Evolutionary conservation across 2,888 invertebrate species (phyloP).

Genomic region (Meta bourneti): DNA sequence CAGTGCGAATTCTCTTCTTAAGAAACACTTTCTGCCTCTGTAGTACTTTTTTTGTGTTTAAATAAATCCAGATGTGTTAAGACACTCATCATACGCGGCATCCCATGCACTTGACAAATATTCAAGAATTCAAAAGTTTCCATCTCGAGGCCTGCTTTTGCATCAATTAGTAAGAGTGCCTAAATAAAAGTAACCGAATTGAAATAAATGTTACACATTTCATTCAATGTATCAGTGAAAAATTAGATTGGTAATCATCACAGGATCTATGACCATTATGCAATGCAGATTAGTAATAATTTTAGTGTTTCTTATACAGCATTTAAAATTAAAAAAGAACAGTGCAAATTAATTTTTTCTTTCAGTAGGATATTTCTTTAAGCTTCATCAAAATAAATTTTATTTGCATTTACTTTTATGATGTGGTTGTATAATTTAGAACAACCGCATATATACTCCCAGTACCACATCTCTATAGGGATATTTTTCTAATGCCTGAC

Average conservation of each 20-base stretch:
- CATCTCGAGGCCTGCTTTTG: constrained; percentile 99
- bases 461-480: no score
- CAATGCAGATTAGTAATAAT: no score
- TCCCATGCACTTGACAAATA: constrained; percentile 91
- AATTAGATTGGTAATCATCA: no score
- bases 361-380: background rate
- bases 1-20: constrained; percentile 99
- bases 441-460: no score
- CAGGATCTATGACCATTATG: background rate
- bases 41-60: constrained; percentile 91
- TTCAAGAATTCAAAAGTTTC: constrained; percentile 99
- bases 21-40: constrained; percentile 95
- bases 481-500: no score
- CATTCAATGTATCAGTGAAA: no score
- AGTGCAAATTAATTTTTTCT: background rate
- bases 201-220: background rate
- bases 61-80: constrained; percentile 97
- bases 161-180: constrained; percentile 92
- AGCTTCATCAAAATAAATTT: background rate
- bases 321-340: no score
- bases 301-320: no score
- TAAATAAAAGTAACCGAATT: constrained; percentile 76
- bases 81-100: constrained; percentile 97
- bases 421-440: no score
- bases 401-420: no score